These are phyloP conservation scores for Ivindomyrus marchei DNA, from an alignment of 2,113 vertebrate species.

Conservation along the genomic window DNA sequence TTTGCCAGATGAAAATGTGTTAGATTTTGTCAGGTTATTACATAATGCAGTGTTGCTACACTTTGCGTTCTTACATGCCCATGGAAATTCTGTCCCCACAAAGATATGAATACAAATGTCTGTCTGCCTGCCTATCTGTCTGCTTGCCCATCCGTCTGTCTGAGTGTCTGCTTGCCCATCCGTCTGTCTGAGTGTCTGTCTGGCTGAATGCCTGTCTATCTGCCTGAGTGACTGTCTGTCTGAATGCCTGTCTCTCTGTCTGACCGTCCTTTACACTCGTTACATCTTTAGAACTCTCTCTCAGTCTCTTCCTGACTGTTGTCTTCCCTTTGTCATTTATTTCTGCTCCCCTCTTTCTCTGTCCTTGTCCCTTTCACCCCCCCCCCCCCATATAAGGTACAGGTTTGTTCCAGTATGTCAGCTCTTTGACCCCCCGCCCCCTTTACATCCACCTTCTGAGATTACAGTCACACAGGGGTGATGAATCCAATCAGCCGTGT, in stretches of 20 bases:
- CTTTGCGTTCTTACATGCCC: too few relatives aligned
- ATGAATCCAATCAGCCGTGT: conserved; percentile 1
- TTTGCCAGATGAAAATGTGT: background rate
- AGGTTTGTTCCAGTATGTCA: background rate
- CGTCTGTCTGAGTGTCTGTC: too few relatives aligned
- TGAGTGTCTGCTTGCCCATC: background rate
- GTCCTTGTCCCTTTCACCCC: background rate
- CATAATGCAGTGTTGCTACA: too few relatives aligned
- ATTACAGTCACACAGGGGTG: conserved; percentile 1
- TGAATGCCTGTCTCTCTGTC: background rate
- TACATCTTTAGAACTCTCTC: background rate
- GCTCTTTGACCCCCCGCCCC: background rate
- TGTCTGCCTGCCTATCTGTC: background rate
- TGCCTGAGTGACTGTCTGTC: too few relatives aligned
- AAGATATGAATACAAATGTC: too few relatives aligned
- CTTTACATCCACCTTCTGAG: background rate
- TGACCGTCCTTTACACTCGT: background rate
- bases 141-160: background rate
- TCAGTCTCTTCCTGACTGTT: background rate
- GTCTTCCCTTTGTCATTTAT: too few relatives aligned
- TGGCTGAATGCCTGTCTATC: too few relatives aligned
- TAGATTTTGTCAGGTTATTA: too few relatives aligned
- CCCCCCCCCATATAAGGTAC: background rate
- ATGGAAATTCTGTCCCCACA: too few relatives aligned
- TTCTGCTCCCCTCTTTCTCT: background rate